These are phyloP conservation scores for Poecilobothrus nobilitatus DNA, from an alignment of 2,888 invertebrate genomes.

Conservation along the genomic window DNA sequence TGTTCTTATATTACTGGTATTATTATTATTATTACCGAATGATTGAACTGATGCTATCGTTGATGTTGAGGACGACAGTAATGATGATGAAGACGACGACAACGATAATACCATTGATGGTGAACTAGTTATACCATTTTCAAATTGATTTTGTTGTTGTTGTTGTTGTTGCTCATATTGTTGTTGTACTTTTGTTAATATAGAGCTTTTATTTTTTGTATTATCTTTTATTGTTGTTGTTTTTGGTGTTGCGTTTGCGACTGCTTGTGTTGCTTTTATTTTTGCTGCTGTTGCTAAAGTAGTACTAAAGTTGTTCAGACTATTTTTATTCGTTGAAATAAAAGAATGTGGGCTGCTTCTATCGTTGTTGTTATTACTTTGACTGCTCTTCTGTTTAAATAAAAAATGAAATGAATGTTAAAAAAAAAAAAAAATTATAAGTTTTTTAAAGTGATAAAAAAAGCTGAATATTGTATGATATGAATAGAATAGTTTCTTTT, in stretches of 20 bases:
- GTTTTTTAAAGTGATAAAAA: neutral
- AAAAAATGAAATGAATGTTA: neutral
- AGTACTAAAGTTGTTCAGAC: constrained; percentile 22
- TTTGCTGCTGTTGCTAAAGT: constrained; percentile 29
- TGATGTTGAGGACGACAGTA: constrained; percentile 31
- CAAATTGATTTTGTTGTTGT: constrained; percentile 13
- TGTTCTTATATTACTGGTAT: constrained; percentile 18
- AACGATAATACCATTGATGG: constrained; percentile 23
- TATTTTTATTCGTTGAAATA: constrained; percentile 20
- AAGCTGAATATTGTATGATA: no score
- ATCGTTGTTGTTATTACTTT: neutral
- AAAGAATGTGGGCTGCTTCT: constrained; percentile 21
- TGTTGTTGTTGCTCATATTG: constrained; percentile 21
- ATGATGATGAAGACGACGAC: constrained; percentile 28
- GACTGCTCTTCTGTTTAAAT: constrained; percentile 35
- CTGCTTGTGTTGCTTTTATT: neutral
- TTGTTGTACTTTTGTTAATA: constrained; percentile 9
- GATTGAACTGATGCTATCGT: constrained; percentile 24
- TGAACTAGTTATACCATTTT: constrained; percentile 18
- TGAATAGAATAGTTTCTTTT: neutral
- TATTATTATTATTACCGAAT: constrained; percentile 14
- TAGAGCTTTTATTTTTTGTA: constrained; percentile 38
- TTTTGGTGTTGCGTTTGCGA: constrained; percentile 9
- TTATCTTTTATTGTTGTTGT: constrained; percentile 40
- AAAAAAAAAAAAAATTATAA: neutral